Conservation (phyloP, 2,113 vertebrate genomes). For the Australoheros scitulus region DNA sequence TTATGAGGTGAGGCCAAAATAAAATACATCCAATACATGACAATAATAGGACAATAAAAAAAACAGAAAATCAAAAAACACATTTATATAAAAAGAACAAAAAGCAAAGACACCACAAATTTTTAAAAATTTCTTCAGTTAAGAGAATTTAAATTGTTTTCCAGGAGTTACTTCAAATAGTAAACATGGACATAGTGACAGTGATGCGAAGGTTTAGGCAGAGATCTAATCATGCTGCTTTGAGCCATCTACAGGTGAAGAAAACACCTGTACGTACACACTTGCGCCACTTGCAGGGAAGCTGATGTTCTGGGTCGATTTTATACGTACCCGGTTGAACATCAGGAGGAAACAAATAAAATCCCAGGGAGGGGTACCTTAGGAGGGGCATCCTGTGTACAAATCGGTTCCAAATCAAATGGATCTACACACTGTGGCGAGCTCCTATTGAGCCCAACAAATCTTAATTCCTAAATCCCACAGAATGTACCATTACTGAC, state of each 20-base stretch:
- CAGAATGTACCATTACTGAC: too few species aligned
- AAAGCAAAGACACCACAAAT: conserved; percentile 41
- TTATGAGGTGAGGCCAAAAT: too few species aligned
- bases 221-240: background rate
- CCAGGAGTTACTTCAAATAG: conserved; percentile 31
- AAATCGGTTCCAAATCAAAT: too few species aligned
- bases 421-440: too few species aligned
- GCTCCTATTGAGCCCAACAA: too few species aligned
- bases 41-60: conserved; percentile 65
- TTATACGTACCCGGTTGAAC: too few species aligned
- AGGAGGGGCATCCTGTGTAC: too few species aligned
- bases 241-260: conserved; percentile 2
- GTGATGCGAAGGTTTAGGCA: background rate
- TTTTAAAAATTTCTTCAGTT: conserved; percentile 25
- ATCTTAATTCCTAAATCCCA: too few species aligned
- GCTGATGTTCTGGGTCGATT: background rate
- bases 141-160: background rate
- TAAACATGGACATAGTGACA: conserved; percentile 10
- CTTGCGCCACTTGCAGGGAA: background rate
- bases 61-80: background rate
- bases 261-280: background rate
- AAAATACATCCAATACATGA: conserved; percentile 31
- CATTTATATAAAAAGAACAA: conserved; percentile 59
- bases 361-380: too few species aligned
- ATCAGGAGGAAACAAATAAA: too few species aligned